A percentile compares a stretch with the other conserved stretches of the same genome.
phyloP scores from a whole-genome alignment of 2,888 invertebrate genomes.

The Agrilus cyanescens region DNA sequence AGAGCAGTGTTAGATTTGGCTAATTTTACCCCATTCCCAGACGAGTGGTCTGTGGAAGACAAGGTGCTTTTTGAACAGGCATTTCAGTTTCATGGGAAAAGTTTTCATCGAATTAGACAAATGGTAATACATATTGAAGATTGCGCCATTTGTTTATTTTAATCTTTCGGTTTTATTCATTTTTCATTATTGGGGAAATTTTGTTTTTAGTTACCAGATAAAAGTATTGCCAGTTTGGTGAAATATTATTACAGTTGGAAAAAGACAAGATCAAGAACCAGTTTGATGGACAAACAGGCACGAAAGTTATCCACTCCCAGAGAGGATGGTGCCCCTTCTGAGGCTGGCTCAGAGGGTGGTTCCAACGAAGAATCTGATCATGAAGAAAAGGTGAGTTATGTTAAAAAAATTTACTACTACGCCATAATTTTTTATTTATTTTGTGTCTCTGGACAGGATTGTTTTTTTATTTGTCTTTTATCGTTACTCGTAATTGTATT shows the following conservation, averaged over 20 bases:
- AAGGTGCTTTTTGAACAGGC: slow-evolving; percentile 97
- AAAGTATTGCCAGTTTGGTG: slow-evolving; percentile 89
- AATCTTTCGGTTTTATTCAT: neutral
- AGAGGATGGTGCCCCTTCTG: slow-evolving; percentile 60
- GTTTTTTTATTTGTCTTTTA: too few species aligned
- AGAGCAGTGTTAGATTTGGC: slow-evolving; percentile 86
- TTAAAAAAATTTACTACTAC: too few species aligned
- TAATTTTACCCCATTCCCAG: slow-evolving; percentile 94
- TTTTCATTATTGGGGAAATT: slow-evolving; percentile 1
- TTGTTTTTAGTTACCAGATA: slow-evolving; percentile 75
- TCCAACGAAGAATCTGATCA: slow-evolving; percentile 79
- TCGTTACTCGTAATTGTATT: too few species aligned
- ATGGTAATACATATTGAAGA: slow-evolving; percentile 59
- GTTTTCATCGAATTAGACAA: slow-evolving; percentile 92
- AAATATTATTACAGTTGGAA: slow-evolving; percentile 99
- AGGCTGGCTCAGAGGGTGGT: slow-evolving; percentile 73
- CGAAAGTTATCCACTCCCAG: slow-evolving; percentile 54
- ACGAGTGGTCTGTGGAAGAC: slow-evolving; percentile 97
- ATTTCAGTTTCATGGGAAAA: slow-evolving; percentile 96
- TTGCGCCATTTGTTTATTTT: neutral
- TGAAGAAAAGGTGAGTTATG: slow-evolving; percentile 70
- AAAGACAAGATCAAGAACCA: slow-evolving; percentile 83
- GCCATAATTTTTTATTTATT: too few species aligned
- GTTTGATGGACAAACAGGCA: slow-evolving; percentile 83
- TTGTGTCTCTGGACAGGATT: too few species aligned